Base-by-base conservation (phyloP, 2,797 vertebrate genomes). In the Peromyscus aztecus region DNA sequence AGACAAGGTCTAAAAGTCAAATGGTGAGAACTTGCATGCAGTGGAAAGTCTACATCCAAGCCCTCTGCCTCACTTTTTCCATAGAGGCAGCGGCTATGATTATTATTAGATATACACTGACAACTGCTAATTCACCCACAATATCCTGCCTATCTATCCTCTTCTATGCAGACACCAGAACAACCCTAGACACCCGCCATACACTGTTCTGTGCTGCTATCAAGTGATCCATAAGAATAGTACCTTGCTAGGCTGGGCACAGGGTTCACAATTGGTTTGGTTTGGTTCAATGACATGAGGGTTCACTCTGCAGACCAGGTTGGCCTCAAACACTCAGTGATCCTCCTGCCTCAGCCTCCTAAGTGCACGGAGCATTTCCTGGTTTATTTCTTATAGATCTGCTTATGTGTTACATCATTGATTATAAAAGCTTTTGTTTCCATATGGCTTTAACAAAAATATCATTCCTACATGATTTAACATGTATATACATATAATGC, bases 1-100 rank as follows among this genome's bases (percentile, higher is more conserved):
- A 82, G 80, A 84, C n/a, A 95, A 78, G 29, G 55, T 67, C 94
- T 37, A 61, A 91, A 92, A 71, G 23, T 49, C 52, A 89, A 85
- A 57, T n/a, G 55, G 24, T 65, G 59, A 1, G 88, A 82, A 90
- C 16, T 3, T 76, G n/a, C 7, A 46, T 5, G 49, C 13, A 78
- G 14, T 46, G 85, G 73, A 61, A 80, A 85, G 21, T n/a, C 49
- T 78, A 17, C 1, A 43, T 40, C 57, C 3, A n/a, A 88, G 37
- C 6, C 37, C 40, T 57, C 27, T 27, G 1, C 46, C 4, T 46
- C 76, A 71, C 17, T 77, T 71, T 81, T 31, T 40, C 71, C 65
- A 46, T 40, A 29, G 17, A 78, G 65, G 61, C 3, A 90, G 85
- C 14, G 14, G 52, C 16, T 65, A 46, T 10, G 63, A 77, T 3